A percentile compares a stretch with the other conserved stretches of the same genome.
Evolutionary conservation across 2,888 invertebrate species (phyloP).

Genomic region (Aricia artaxerxes): DNA sequence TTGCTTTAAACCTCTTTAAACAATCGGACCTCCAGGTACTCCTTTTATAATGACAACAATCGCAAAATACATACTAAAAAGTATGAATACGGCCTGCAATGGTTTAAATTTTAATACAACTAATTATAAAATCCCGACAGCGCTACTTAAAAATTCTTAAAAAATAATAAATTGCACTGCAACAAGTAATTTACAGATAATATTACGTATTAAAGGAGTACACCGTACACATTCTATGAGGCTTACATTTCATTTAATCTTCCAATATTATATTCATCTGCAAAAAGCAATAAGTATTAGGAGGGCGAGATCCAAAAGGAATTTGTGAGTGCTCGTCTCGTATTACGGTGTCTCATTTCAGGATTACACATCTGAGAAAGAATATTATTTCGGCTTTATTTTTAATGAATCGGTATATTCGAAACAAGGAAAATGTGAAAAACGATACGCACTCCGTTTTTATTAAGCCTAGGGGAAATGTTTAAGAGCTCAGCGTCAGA

Average conservation of each 20-base stretch:
- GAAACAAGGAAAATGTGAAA: not conserved
- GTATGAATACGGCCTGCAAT: no score
- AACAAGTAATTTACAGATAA: not conserved
- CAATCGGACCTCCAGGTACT: not conserved
- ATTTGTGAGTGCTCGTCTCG: slow-evolving; percentile 12
- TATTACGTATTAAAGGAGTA: not conserved
- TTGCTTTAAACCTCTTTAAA: no score
- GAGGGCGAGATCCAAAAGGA: slow-evolving; percentile 17
- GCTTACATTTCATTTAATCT: slow-evolving; percentile 19
- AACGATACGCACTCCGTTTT: not conserved
- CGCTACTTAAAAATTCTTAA: no score
- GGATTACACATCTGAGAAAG: not conserved
- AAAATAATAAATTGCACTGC: not conserved
- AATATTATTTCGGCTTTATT: slow-evolving; percentile 2
- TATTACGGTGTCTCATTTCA: slow-evolving; percentile 20
- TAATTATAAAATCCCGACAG: not conserved
- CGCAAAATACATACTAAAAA: not conserved
- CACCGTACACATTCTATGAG: not conserved
- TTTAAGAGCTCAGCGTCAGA: not conserved
- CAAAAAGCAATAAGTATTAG: slow-evolving; percentile 24
- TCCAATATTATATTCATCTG: slow-evolving; percentile 2
- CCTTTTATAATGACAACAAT: not conserved
- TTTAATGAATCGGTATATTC: not conserved
- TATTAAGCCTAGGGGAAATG: not conserved
- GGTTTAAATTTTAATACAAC: no score